These are phyloP conservation scores for Acanthornis magna DNA, from an alignment of 2,797 vertebrate species.

Conservation along the genomic window DNA sequence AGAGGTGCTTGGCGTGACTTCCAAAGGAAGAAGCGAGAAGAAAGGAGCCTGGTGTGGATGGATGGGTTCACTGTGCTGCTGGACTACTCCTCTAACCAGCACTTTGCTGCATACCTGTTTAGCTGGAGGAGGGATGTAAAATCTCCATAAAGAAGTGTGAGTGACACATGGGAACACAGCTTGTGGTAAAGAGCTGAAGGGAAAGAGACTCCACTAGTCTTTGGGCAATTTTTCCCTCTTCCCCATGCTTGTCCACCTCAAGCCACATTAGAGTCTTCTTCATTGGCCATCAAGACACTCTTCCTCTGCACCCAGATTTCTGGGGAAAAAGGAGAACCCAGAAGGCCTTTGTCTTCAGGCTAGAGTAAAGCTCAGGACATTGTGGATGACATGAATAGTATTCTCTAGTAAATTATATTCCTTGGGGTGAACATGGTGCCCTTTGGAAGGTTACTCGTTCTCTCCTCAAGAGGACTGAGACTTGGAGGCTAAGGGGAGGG, in stretches of 20 bases:
- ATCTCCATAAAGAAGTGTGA: background rate
- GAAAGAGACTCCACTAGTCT: background rate
- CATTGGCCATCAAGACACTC: background rate
- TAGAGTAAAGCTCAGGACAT: background rate
- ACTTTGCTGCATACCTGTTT: background rate
- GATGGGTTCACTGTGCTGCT: background rate
- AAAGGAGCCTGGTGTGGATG: background rate
- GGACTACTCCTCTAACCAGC: background rate
- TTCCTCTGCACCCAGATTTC: background rate
- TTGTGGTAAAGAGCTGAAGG: background rate
- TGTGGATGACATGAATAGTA: background rate
- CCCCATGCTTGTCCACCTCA: background rate
- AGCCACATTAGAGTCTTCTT: background rate
- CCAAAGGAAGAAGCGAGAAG: background rate
- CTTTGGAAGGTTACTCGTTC: background rate
- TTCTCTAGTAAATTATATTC: background rate
- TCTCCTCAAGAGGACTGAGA: background rate
- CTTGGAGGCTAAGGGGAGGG: background rate
- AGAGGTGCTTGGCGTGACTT: background rate
- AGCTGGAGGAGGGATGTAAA: background rate
- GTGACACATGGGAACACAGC: background rate
- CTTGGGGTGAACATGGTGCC: background rate
- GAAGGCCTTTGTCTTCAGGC: background rate
- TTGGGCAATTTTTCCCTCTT: background rate
- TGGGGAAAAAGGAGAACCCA: background rate